A percentile compares a stretch with the other conserved stretches of the same genome.
Conservation (phyloP, 2,113 vertebrate genomes). For the Beaufortia kweichowensis region DNA sequence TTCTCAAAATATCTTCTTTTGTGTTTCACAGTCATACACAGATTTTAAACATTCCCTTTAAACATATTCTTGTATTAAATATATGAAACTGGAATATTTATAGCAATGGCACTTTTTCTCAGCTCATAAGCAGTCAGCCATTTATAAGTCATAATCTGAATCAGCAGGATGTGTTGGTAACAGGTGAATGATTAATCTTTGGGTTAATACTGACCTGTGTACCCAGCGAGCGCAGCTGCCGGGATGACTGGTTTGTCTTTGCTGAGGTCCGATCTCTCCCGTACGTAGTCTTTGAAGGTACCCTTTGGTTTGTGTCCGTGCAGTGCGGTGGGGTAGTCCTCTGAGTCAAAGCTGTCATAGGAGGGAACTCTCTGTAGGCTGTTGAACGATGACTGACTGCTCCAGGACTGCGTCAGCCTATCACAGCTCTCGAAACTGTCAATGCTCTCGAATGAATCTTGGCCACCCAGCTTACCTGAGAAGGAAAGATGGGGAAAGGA, state of each 20-base stretch:
- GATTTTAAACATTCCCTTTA: too few species aligned
- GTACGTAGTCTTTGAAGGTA: conserved; percentile 99
- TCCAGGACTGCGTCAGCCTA: conserved; percentile 95
- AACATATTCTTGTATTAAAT: too few species aligned
- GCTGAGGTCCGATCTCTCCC: conserved; percentile 96
- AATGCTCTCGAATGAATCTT: conserved; percentile 98
- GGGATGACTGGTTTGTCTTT: conserved; percentile 99
- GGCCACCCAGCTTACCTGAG: conserved; percentile 92
- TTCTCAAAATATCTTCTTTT: too few species aligned
- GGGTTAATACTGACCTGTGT: conserved; percentile 84
- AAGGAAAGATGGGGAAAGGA: neutral
- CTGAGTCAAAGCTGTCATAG: conserved; percentile 97
- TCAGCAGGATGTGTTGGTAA: neutral
- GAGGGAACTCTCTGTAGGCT: conserved; percentile 97
- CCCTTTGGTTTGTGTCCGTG: conserved; percentile 96
- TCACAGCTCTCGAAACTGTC: conserved; percentile 98
- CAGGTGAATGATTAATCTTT: neutral
- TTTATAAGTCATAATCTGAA: neutral
- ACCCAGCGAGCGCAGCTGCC: conserved; percentile 93
- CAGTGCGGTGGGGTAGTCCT: conserved; percentile 90
- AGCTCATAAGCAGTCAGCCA: neutral
- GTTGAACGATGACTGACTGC: conserved; percentile 96
- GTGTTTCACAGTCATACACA: too few species aligned
- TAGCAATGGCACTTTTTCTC: neutral
- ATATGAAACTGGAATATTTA: neutral